Base-by-base conservation (phyloP, 2,113 vertebrate genomes). In the Zapornia atra region DNA sequence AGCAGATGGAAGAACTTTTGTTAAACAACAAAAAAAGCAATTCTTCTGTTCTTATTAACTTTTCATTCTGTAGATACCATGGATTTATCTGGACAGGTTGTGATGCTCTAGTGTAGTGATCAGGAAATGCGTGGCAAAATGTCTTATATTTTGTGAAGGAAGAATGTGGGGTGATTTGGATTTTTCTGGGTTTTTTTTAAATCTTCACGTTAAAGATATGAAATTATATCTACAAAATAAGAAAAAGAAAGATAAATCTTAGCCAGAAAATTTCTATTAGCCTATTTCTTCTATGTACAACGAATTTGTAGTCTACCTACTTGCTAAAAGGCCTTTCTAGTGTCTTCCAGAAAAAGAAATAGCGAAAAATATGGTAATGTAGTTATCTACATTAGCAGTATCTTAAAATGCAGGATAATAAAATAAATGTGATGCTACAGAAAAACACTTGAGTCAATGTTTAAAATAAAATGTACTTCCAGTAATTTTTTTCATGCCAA, bases 31-130 rank as follows among this genome's bases (percentile, higher is more conserved):
- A 79, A 38, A 40, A 76, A 71, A 13, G 1, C 4, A 64, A 44
- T 51, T 91, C 38, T 81, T 78, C 38, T 36, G 3, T 57, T 95
- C 44, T 75, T 88, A 90, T n/a, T 91, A 73, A 71, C 16, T 88
- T 91, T 69, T 86, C 60, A 33, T 86, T 84, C 54, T 46, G n/a
- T 53, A 36, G 21, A 56, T 73, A 71, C 10, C 11, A 46, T 57
- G 44, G 19, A 76, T 73, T 93, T 70, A 75, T 31, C 21, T 16
- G n/a, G n/a, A 66, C 11, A 64, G 17, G 9, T 42, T 91, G 24
- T 68, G 36, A 40, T 40, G 21, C 6, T 57, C 10, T 21, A 44
- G 9, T 44, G n/a, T 9, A 54, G 3, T 46, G 38, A 86, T 68
- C 24, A 75, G 64, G 20, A 86, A 94, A 53, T 42, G 4, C 19